Evolutionary conservation across 2,113 vertebrate genomes (phyloP), one percentile per base, ranked within the genome.

Genomic region (Hippocampus zosterae): DNA sequence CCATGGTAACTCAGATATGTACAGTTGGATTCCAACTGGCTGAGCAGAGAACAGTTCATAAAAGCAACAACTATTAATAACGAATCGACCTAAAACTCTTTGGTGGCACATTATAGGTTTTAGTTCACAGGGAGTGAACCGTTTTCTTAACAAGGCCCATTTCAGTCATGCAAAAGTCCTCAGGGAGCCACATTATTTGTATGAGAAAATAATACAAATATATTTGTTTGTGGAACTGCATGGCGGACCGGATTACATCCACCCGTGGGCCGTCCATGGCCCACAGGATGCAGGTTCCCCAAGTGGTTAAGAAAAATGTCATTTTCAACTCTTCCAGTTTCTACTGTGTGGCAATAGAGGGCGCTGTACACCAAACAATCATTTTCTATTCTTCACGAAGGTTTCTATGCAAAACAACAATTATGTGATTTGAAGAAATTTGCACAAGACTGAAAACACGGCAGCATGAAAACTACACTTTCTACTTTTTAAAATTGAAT

Each of bases 1-100:
- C 65, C 67, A 53, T 65, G 69, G 63, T 75, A 63, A 75, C 61
- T 81, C 67, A 53, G 69, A 55, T 63, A 68, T 66, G 50, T 66
- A 65, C 41, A 18, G 46, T 50, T 50, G 16, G 46, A 16, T 50
- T 50, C 16, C 46, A 50, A 50, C 3, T 50, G 46, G 46, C 15
- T 50, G 46, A 50, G 16, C 46, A 48, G 46, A 48, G 62, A n/a
- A 66, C 25, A 74, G 53, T 64, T 65, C 8, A 4, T 33, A 7
- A n/a, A 72, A n/a, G n/a, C 52, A 55, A 23, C 9, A 21, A 10
- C 55, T 13, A 50, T 21, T 13, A 27, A 55, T 18, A 52, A 67
- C 53, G 50, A 60, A 37, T 41, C 5, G 5, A 37, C 66, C 25
- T 37, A 64, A 70, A 68, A 60, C 57, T 74, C 27, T 44, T 57